Evolutionary conservation across 2,888 invertebrate species (phyloP), one percentile per base, ranked within the genome.

Genomic region (Epirrhoe tristata): DNA sequence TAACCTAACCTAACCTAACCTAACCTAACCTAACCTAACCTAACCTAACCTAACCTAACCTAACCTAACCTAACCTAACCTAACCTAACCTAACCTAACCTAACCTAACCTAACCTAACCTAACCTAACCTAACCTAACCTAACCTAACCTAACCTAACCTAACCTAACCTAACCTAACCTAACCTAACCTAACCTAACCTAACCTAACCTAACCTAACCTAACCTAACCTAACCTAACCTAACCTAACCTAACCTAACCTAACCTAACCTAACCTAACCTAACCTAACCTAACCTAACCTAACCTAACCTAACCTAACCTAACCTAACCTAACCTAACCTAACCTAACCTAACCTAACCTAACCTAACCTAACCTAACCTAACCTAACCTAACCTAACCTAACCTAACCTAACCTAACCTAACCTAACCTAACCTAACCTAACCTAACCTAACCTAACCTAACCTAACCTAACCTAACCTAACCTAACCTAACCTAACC

Each of bases 1-100:
- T 43, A 43, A 43, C 43, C 43, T 43, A 43, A 43, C 43, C 43
- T 43, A 43, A 43, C 43, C 43, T 43, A 43, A 43, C 43, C 43
- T 43, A 43, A 43, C 43, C 43, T 43, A 43, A 43, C 43, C 43
- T 43, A 43, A 43, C 43, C 43, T 43, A 43, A 43, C 43, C 43
- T 43, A 43, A 43, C 43, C 43, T 43, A 43, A 43, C 43, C 43
- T 43, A 43, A 43, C 43, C 43, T 43, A 43, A 43, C 43, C 43
- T 43, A 43, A 43, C 43, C 43, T 43, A 43, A 43, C 43, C 43
- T 43, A 43, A 43, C 43, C 43, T 43, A 43, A 43, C 43, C 43
- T 43, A 43, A 43, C 43, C 43, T 43, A 43, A 43, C 43, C 43
- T 43, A 43, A 43, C 43, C 43, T 43, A 43, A 43, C 43, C 43